Conservation (phyloP, 2,113 vertebrate species). For the Centropus unirufus region DNA sequence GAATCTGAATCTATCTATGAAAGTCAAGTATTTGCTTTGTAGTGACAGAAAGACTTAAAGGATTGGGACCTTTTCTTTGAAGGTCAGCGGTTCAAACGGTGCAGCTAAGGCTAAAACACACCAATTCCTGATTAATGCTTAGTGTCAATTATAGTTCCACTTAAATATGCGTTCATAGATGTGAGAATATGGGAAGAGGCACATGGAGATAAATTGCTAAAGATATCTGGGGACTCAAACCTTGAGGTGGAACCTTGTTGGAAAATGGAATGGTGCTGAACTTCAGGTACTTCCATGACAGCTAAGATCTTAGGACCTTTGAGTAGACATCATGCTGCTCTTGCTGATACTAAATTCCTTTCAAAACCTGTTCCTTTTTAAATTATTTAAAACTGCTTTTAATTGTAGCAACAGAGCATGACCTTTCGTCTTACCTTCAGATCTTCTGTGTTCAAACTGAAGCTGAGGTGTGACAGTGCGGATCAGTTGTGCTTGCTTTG, state of each 20-base stretch:
- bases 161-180: background rate
- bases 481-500: background rate
- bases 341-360: background rate
- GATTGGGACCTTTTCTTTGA: conserved; percentile 23
- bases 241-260: background rate
- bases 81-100: conserved; percentile 50
- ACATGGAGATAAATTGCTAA: background rate
- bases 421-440: conserved; percentile 9
- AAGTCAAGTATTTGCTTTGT: conserved; percentile 54
- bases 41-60: conserved; percentile 45
- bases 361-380: background rate
- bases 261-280: background rate
- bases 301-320: background rate
- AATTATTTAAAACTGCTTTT: conserved; percentile 9
- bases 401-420: background rate
- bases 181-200: background rate
- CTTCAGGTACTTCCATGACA: background rate
- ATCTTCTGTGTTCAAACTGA: background rate
- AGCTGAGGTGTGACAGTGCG: background rate
- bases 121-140: conserved; percentile 17
- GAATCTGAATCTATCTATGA: conserved; percentile 53
- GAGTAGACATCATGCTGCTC: background rate
- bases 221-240: background rate
- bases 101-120: background rate
- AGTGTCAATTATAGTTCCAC: background rate